Evolutionary conservation across 2,113 vertebrate species (phyloP), one percentile per base, ranked within the genome.

Genomic region (Crotophaga sulcirostris): DNA sequence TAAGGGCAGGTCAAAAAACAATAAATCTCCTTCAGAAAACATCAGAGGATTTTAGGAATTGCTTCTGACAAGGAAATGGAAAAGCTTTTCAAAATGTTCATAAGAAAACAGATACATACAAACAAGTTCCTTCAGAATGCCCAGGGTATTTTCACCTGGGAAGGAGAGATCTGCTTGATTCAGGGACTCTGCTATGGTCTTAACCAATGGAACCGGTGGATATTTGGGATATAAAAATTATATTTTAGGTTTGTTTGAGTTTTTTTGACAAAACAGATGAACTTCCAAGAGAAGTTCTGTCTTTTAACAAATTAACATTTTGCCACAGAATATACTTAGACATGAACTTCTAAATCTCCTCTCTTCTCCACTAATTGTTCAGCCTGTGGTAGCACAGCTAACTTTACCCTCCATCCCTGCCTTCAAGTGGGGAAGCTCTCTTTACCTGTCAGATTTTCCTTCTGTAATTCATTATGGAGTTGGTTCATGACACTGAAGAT

Each of bases 391-490:
- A 63, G 29, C 38, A 73, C 25, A 80, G 45, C 20, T 51, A 16
- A 13, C 23, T 45, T 47, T 42, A 38, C 49, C 42, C 19, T 55
- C 62, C 20, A 14, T 20, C 58, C 54, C 31, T 63, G 83, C 16
- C 79, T 28, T 4, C 23, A 66, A 4, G 33, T 4, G 5, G 29
- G 77, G 60, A 3, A 72, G 15, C 7, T 51, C 13, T 54, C 51
- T 94, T 95, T 94, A 99, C 99, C 99, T 56, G 98, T 97, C 88
- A 99, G 97, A 56, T 98, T 98, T 72, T 99, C 98, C 90, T 98
- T 98, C 95, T 98, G 96, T 58, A 99, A 93, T 44, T 98, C 96
- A 49, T 79, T 47, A 9, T 87, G 97, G 76, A 99, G 98, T 8
- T 98, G 97, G 38, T 93, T 96, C 99, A 99, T 99, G 94, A 98